Conservation (phyloP, 1,140 invertebrate species). For the Ganaspis sp. region DNA sequence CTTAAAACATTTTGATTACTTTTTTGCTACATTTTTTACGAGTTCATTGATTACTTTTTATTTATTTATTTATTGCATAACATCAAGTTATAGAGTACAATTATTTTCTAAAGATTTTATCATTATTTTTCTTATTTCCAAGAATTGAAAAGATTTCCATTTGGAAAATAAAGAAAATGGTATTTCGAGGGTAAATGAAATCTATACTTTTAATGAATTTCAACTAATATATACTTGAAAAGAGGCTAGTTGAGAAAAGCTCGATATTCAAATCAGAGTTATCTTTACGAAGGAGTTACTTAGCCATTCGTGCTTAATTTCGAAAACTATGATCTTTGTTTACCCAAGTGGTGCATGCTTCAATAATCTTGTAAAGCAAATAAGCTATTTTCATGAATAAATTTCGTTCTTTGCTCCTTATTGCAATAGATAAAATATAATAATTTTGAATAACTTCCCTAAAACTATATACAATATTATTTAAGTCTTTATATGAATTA, state of each 20-base stretch:
- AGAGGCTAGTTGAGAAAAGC: constrained; percentile 6
- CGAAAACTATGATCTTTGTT: constrained; percentile 26
- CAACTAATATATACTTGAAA: background rate
- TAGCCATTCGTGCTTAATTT: constrained; percentile 23
- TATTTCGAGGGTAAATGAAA: background rate
- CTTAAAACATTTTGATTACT: no score
- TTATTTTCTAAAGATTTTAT: no score
- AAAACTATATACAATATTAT: background rate
- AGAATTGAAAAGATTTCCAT: no score
- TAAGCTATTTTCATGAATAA: constrained; percentile 26
- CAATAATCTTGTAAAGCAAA: constrained; percentile 11
- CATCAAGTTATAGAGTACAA: no score
- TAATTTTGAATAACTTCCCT: background rate
- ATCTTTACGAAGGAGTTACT: constrained; percentile 16
- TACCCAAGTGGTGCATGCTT: constrained; percentile 21
- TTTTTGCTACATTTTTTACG: no score
- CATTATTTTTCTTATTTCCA: no score
- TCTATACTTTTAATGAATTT: constrained; percentile 12
- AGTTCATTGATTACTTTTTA: no score
- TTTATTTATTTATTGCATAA: no score
- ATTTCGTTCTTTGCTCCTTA: constrained; percentile 5
- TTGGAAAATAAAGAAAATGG: no score
- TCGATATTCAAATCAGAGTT: constrained; percentile 29
- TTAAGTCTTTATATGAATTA: no score
- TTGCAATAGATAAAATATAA: background rate